Evolutionary conservation across 2,797 vertebrate species (phyloP).

Genomic region (Chiroxiphia lanceolata): DNA sequence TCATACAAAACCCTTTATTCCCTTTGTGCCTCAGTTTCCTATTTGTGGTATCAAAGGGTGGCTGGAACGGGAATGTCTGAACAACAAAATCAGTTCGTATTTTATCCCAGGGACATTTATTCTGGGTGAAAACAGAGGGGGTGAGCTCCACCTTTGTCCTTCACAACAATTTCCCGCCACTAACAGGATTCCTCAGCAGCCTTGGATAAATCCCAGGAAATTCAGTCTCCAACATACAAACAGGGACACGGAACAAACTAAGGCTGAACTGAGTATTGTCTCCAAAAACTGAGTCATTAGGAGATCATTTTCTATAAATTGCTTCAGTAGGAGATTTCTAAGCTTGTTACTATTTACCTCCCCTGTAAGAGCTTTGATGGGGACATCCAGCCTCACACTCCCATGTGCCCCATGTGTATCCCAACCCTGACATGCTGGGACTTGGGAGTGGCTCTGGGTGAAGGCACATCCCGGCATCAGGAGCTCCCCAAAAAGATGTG

Average conservation of each 20-base stretch:
- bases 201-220: not conserved
- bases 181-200: accelerated
- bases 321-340: not conserved
- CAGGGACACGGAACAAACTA: not conserved
- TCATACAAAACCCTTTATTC: not conserved
- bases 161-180: not conserved
- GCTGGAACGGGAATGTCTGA: not conserved
- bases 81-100: not conserved
- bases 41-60: not conserved
- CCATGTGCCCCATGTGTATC: not conserved
- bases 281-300: not conserved
- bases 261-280: not conserved
- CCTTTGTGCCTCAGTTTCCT: not conserved
- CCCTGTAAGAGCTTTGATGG: not conserved
- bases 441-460: accelerated
- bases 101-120: not conserved
- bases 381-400: not conserved
- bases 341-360: not conserved
- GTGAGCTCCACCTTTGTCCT: not conserved
- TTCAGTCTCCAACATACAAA: not conserved
- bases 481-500: not conserved
- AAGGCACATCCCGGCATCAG: not conserved
- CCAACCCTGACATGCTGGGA: not conserved
- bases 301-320: not conserved
- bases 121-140: accelerated